Evolutionary conservation across 2,113 vertebrate genomes (phyloP).

Genomic region (Nyctereutes procyonoides): DNA sequence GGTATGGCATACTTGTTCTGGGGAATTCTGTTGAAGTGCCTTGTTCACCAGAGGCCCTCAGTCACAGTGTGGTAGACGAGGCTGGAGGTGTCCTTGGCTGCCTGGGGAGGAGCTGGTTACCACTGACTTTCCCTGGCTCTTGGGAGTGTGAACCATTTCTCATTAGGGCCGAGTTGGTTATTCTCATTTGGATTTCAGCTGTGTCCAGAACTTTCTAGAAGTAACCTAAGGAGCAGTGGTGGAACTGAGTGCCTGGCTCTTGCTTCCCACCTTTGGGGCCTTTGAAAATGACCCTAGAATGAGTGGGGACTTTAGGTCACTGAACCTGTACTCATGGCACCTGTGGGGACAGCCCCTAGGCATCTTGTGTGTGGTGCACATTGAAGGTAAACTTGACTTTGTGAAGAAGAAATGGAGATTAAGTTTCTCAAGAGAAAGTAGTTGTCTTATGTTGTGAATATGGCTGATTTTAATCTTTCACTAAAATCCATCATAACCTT

Average conservation of each 20-base stretch:
- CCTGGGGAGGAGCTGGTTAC: background rate
- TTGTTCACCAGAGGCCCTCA: background rate
- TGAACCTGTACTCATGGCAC: rapidly evolving
- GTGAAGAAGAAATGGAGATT: background rate
- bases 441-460: background rate
- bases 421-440: background rate
- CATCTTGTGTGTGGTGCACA: rapidly evolving
- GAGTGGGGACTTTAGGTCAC: background rate
- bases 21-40: background rate
- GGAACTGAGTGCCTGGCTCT: background rate
- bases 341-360: rapidly evolving
- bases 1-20: background rate
- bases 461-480: background rate
- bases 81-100: background rate
- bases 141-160: background rate
- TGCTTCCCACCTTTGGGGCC: background rate
- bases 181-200: background rate
- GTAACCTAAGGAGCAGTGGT: background rate
- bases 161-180: background rate
- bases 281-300: background rate
- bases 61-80: background rate
- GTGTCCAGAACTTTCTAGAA: background rate
- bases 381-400: background rate
- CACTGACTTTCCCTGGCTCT: background rate
- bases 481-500: background rate